phyloP scores from a whole-genome alignment of 2,888 invertebrate genomes.

The Drosophila aldrichi region DNA sequence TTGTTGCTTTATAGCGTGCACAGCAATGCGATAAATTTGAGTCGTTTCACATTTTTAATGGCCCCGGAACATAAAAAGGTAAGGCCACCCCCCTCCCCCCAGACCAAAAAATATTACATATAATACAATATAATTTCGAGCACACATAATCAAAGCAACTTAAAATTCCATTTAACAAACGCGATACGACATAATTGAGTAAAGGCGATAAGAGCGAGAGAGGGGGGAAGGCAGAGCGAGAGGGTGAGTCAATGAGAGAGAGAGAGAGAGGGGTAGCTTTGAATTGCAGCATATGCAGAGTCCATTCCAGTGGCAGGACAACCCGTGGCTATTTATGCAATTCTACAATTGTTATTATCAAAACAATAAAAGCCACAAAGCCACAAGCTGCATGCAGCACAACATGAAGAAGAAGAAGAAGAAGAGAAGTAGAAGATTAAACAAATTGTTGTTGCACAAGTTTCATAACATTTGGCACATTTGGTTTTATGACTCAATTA shows the following conservation, averaged over 20 bases:
- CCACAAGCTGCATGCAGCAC: neutral
- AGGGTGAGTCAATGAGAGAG: neutral
- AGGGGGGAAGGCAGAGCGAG: neutral
- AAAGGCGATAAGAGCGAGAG: constrained; percentile 26
- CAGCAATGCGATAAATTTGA: constrained; percentile 69
- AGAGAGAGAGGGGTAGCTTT: neutral
- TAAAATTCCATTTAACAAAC: constrained; percentile 75
- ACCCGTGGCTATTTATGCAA: constrained; percentile 75
- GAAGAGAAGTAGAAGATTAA: neutral
- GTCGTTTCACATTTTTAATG: constrained; percentile 72
- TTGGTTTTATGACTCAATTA: constrained; percentile 85
- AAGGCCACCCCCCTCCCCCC: too few relatives aligned
- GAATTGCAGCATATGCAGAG: constrained; percentile 69
- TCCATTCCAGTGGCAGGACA: constrained; percentile 57
- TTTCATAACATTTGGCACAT: constrained; percentile 84
- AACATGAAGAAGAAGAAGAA: neutral
- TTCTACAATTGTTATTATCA: constrained; percentile 71
- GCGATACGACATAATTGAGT: constrained; percentile 78
- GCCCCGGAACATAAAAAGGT: constrained; percentile 21
- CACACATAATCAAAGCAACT: constrained; percentile 72
- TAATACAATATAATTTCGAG: constrained; percentile 63
- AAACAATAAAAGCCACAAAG: neutral
- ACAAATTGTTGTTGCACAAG: constrained; percentile 33
- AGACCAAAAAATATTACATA: constrained; percentile 59
- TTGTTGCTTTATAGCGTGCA: constrained; percentile 79